phyloP scores from a whole-genome alignment of 2,113 vertebrate genomes.

The Aphyosemion australe region DNA sequence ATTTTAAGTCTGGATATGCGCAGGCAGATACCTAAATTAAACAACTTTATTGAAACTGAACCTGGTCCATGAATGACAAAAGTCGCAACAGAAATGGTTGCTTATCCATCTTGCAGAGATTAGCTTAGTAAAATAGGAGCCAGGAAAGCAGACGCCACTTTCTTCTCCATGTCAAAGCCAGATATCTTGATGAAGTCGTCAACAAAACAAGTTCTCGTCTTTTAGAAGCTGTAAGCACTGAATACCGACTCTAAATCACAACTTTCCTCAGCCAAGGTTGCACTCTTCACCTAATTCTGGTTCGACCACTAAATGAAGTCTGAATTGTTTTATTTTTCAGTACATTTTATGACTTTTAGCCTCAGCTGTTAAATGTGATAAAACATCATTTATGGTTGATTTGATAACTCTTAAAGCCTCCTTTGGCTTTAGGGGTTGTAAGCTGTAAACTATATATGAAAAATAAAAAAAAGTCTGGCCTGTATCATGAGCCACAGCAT shows the following conservation, averaged over 20 bases:
- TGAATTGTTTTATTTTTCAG: not conserved
- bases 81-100: not conserved
- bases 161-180: not conserved
- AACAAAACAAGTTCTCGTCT: constrained; percentile 7
- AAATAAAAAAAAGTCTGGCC: not conserved
- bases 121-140: not conserved
- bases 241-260: constrained; percentile 15
- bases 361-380: not conserved
- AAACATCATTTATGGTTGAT: constrained; percentile 1
- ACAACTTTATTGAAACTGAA: constrained; percentile 1
- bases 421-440: not conserved
- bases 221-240: constrained; percentile 3
- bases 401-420: not conserved
- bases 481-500: constrained; percentile 30
- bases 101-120: constrained; percentile 1
- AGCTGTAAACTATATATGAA: constrained; percentile 4
- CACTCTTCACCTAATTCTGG: constrained; percentile 5
- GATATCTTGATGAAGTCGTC: constrained; percentile 1
- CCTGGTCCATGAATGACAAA: not conserved
- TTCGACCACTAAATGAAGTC: not conserved
- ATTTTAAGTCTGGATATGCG: not conserved
- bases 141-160: not conserved
- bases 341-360: not conserved
- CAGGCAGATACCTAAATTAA: not conserved
- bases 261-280: not conserved